Evolutionary conservation across 2,797 vertebrate genomes (phyloP), one percentile per base, ranked within the genome.

Genomic region (Sebastes cheni): DNA sequence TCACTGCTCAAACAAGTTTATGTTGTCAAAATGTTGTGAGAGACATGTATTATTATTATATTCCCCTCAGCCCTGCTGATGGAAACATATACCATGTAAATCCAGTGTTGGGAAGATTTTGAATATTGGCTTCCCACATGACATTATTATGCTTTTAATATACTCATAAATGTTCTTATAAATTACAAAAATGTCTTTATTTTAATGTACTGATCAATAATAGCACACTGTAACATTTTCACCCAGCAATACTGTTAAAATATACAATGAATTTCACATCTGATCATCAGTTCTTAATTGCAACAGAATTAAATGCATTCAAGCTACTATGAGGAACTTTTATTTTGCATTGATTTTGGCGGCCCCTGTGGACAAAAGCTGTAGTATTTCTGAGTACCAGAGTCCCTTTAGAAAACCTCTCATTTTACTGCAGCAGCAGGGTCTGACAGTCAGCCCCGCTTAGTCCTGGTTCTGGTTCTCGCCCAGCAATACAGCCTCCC

Each of bases 11-110:
- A 71, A 80, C 32, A 67, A 64, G 20, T 70, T 72, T 16, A 67
- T 71, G 55, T 80, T 60, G 80, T 60, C 42, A 73, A 82, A 81
- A 81, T 74, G 67, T 27, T 72, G 6, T 29, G 20, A 72, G 23
- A 79, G 23, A 77, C 54, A 23, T 56, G 16, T 27, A 36, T 72
- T 81, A 58, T 54, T 67, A 62, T 64, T 13, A 36, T 30, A 30
- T 20, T 30, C 12, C 22, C 32, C 22, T 39, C 55, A 6, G 9
- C 7, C 5, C 23, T 66, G 62, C 61, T 83, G 50, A 72, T 58
- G 29, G 12, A 34, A 67, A 52, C 27, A 39, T 42, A 27, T 10
- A 22, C 8, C 6, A 30, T 29, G 11, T 25, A 22, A 10, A 66
- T 46, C n/a, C 12, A 69, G 6, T 66, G n/a, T 27, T 59, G 20